These are phyloP conservation scores for Blomia tropicalis DNA, from an alignment of 2,888 invertebrate genomes.

Conservation along the genomic window DNA sequence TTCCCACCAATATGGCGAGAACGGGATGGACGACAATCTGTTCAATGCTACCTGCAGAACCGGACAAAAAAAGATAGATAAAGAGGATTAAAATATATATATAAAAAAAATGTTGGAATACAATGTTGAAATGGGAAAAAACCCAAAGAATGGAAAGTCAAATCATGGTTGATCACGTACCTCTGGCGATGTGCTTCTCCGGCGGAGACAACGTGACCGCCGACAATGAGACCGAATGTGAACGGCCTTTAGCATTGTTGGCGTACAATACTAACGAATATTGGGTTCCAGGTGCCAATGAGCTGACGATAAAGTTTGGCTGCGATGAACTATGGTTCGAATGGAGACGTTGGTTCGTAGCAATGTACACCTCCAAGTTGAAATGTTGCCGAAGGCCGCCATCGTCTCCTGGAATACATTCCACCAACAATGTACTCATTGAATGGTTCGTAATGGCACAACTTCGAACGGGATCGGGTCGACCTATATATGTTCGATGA, in stretches of 20 bases:
- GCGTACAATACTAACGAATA: conserved; percentile 29
- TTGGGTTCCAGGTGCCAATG: conserved; percentile 28
- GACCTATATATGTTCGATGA: conserved; percentile 25
- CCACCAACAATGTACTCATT: conserved; percentile 28
- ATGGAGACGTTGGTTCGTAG: conserved; percentile 16
- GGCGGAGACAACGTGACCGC: conserved; percentile 25
- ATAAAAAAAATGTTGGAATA: conserved; percentile 6
- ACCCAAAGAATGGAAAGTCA: background rate
- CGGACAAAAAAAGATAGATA: too few species aligned
- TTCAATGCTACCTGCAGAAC: conserved; percentile 16
- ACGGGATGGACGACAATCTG: conserved; percentile 23
- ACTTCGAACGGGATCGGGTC: conserved; percentile 29
- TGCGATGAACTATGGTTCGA: conserved; percentile 18
- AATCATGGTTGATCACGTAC: conserved; percentile 6
- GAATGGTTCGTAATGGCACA: conserved; percentile 30
- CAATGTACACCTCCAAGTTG: conserved; percentile 29
- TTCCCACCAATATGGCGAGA: conserved; percentile 24
- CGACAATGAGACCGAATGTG: conserved; percentile 26
- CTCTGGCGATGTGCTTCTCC: conserved; percentile 21
- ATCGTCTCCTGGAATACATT: conserved; percentile 30
- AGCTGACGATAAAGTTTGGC: conserved; percentile 28
- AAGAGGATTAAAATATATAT: background rate
- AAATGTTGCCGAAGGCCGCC: conserved; percentile 30
- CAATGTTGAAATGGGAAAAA: background rate
- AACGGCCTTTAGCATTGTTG: conserved; percentile 29